Evolutionary conservation across 2,888 invertebrate species (phyloP).

Genomic region (Aporophyla nigra): DNA sequence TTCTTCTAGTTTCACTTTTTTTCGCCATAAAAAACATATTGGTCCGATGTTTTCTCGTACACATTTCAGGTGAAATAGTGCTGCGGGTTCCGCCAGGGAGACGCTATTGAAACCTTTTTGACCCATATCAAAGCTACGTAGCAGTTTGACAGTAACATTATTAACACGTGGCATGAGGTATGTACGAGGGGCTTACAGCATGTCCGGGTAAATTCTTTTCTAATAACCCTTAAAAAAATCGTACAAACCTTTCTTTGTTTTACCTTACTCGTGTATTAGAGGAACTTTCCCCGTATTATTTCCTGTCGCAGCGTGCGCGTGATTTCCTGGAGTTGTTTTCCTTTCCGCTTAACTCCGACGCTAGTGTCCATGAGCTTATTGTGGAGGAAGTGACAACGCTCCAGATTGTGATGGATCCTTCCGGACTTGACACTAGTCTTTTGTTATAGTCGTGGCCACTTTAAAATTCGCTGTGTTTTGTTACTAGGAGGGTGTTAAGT

Average conservation of each 20-base stretch:
- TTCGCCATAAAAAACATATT: constrained; percentile 77
- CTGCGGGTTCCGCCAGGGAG: constrained; percentile 71
- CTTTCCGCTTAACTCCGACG: constrained; percentile 58
- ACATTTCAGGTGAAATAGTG: constrained; percentile 78
- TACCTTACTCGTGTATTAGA: constrained; percentile 57
- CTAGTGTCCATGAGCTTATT: constrained; percentile 62
- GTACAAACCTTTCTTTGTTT: constrained; percentile 73
- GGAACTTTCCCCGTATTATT: constrained; percentile 48
- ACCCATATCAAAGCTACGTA: constrained; percentile 83
- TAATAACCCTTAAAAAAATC: constrained; percentile 81
- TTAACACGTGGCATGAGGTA: constrained; percentile 82
- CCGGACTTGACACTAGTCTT: constrained; percentile 65
- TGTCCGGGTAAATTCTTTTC: constrained; percentile 73
- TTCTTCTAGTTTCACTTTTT: constrained; percentile 70
- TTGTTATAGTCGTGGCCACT: constrained; percentile 62
- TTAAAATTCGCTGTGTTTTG: constrained; percentile 64
- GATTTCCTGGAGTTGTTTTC: constrained; percentile 66
- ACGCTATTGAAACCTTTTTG: constrained; percentile 81
- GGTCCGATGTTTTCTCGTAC: constrained; percentile 73
- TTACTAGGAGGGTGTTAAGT: constrained; percentile 29
- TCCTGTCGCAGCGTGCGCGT: constrained; percentile 56
- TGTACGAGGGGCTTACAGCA: constrained; percentile 69
- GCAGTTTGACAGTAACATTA: constrained; percentile 86
- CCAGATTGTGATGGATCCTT: constrained; percentile 69
- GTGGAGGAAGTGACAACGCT: constrained; percentile 61